Percentiles rank a stretch among this genome's conserved stretches.
These are phyloP conservation scores for Lagopus muta DNA, from an alignment of 2,113 vertebrate species.

Conservation along the genomic window DNA sequence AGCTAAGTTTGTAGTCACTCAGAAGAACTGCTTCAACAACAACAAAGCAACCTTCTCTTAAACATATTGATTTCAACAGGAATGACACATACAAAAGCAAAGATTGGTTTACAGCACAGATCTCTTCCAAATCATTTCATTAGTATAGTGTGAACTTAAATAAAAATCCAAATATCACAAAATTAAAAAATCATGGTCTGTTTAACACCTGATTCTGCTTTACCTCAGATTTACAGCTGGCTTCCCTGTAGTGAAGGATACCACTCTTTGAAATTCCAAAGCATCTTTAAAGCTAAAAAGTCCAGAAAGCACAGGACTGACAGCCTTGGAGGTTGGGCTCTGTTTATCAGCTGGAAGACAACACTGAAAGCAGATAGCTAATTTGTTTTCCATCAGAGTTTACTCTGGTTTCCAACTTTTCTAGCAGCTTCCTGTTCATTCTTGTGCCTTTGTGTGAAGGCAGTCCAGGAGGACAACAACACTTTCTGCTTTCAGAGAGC, in stretches of 20 bases:
- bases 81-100: neutral
- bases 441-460: neutral
- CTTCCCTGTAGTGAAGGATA: neutral
- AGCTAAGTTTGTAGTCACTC: neutral
- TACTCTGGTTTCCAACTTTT: neutral
- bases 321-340: too few relatives aligned
- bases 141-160: neutral
- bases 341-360: neutral
- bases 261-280: neutral
- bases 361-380: neutral
- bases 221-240: neutral
- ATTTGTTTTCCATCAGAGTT: neutral
- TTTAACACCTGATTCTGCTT: neutral
- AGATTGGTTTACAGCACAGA: neutral
- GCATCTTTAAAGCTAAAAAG: neutral
- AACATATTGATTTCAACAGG: neutral
- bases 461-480: neutral
- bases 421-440: neutral
- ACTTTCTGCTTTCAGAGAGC: neutral
- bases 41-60: neutral
- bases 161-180: neutral
- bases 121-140: neutral
- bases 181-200: neutral
- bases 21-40: neutral
- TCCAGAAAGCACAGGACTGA: neutral